Evolutionary conservation across 2,113 vertebrate genomes (phyloP), one percentile per base, ranked within the genome.

Genomic region (Carassius auratus): DNA sequence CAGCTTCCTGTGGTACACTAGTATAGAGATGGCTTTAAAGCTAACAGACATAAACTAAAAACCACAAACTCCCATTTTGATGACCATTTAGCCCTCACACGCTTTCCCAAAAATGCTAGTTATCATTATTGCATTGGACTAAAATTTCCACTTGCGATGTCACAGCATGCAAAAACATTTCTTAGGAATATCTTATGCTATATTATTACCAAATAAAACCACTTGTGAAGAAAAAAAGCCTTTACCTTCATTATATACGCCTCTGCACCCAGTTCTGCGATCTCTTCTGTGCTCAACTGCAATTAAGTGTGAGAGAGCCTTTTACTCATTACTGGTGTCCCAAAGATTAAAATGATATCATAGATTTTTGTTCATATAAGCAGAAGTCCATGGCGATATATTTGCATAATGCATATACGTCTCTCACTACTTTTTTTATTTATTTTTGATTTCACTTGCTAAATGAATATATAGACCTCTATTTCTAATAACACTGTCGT

Each of bases 201-300:
- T 30, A 30, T 30, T 30, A 30, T 30, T 6, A 15, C 1, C 33
- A 38, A 71, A 71, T 71, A 10, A 33, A 68, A 17, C 6, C 7
- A 68, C 66, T 15, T 42, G 48, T 26, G 42, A 30, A 30, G 10
- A 45, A 48, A 9, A 50, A 79, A 26, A 84, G 42, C 74, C 91
- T 93, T 91, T 93, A 99, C 97, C 95, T 97, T 96, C 89, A 98
- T 96, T 64, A 98, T 97, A 87, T 95, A 96, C 86, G 96, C 91
- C 15, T 98, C 97, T 88, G 96, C 94, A 8, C 96, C 96, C 81
- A 99, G 95, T 86, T 96, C 95, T 86, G 95, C 95, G 0, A 94
- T 97, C 91, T 98, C 96, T 85, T 97, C 96, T 81, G 96, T 96
- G 69, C 96, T 97, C 90, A 99, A 93, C 97, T 99, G 90, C 19